Evolutionary conservation across 2,888 invertebrate genomes (phyloP).

Genomic region (Macrophya alboannulata): DNA sequence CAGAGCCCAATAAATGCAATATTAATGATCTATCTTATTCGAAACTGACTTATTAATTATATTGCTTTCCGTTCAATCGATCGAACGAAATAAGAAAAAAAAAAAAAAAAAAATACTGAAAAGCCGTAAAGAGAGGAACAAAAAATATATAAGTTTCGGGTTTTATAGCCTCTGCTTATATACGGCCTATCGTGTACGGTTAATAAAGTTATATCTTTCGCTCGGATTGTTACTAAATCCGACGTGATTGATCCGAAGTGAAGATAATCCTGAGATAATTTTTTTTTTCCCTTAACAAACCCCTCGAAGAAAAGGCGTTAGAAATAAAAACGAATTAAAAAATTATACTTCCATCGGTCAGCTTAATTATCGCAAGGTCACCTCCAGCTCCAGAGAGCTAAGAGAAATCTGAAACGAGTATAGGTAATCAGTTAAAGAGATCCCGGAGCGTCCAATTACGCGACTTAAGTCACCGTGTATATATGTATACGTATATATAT

Average conservation of each 20-base stretch:
- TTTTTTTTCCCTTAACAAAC: not conserved
- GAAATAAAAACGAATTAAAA: not conserved
- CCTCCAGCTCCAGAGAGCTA: not conserved
- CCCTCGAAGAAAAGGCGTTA: not conserved
- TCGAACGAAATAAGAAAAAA: constrained; percentile 11
- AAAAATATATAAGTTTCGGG: constrained; percentile 34
- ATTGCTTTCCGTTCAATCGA: constrained; percentile 57
- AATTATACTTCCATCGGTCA: not conserved
- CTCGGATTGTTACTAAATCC: constrained; percentile 3
- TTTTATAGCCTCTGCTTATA: constrained; percentile 18
- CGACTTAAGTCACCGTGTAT: constrained; percentile 49
- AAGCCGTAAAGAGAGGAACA: not conserved
- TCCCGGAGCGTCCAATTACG: constrained; percentile 54
- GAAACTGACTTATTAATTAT: constrained; percentile 69
- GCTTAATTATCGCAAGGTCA: constrained; percentile 2
- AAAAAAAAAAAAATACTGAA: not conserved
- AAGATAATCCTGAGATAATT: not conserved
- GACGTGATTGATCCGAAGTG: not conserved
- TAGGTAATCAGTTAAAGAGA: constrained; percentile 46
- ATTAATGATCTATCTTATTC: constrained; percentile 71
- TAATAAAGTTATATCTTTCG: constrained; percentile 43
- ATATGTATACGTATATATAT: not conserved
- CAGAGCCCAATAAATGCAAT: constrained; percentile 65
- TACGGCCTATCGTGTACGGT: not conserved
- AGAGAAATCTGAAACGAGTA: constrained; percentile 17